Evolutionary conservation across 2,888 invertebrate species (phyloP), one percentile per base, ranked within the genome.

Genomic region (Halocaridina rubra): DNA sequence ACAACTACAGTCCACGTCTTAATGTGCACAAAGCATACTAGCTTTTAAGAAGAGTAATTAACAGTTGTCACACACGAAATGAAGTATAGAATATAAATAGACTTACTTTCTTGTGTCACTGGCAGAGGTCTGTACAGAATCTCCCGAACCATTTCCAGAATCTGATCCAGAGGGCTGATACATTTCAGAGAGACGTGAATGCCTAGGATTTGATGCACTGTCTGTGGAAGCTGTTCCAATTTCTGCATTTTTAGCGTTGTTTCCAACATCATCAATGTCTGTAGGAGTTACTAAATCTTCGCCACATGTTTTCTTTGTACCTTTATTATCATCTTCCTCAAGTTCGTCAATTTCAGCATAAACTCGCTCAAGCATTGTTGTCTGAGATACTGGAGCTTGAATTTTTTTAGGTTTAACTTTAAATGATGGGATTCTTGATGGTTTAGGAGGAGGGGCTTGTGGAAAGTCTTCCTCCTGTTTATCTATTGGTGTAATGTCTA

Each of bases 91-190:
- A 3, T 59, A 53, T 16, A 24, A 29, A 1, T 33, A 19, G 3
- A 5, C 86, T 84, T 72, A 88, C 86, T 81, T 88, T 81, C 39
- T 91, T 89, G 7, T 90, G 90, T 13, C 91, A 90, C 89, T 91
- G 90, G 88, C 94, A 4, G 94, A 94, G 89, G 94, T 95, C 89
- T 94, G 93, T 0, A 94, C 94, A 0, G 95, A 95, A 91, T 96
- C 96, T 0, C 96, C 96, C 0, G 96, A 96, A 0, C 96, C 96
- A 90, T 96, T 96, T 0, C 96, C 96, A 0, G 96, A 96, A 91
- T 97, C 96, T 0, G 96, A 96, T 0, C 96, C 96, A 32, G 96
- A 96, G 0, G 95, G 95, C 88, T 95, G 95, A 89, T 96, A 95
- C 0, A 90, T 90, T 19, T 87, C 82, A 19, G 88, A 88, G 27